Conservation (phyloP, 2,113 vertebrate genomes). For the Pyxicephalus adspersus region DNA sequence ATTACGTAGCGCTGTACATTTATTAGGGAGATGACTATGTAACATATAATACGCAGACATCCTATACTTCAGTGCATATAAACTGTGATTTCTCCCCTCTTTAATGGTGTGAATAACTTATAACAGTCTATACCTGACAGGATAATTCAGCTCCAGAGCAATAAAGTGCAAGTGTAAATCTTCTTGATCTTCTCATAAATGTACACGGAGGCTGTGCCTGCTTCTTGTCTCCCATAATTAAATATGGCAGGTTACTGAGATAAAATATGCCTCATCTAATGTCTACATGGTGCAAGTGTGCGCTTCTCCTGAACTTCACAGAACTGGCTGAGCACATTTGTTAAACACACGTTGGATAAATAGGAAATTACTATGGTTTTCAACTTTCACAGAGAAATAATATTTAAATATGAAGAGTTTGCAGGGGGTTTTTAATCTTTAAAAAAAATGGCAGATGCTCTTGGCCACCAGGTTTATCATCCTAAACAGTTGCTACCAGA, state of each 20-base stretch:
- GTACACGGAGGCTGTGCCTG: conserved; percentile 12
- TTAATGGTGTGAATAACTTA: conserved; percentile 19
- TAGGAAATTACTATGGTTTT: too few relatives aligned
- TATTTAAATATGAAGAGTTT: too few relatives aligned
- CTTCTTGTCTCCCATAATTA: conserved; percentile 7
- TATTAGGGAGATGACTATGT: background rate
- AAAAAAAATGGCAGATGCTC: too few relatives aligned
- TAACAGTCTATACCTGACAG: background rate
- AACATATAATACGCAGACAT: background rate
- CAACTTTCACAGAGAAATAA: too few relatives aligned
- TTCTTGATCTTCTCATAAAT: conserved; percentile 14
- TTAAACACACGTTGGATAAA: too few relatives aligned
- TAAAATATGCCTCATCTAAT: conserved; percentile 14
- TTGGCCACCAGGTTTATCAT: too few relatives aligned
- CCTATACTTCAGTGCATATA: background rate
- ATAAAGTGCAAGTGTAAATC: conserved; percentile 32
- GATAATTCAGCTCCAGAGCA: conserved; percentile 4
- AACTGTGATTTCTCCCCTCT: background rate
- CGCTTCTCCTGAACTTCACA: too few relatives aligned
- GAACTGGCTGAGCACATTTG: too few relatives aligned
- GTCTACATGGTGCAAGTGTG: too few relatives aligned
- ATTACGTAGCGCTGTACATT: too few relatives aligned
- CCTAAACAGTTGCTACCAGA: too few relatives aligned
- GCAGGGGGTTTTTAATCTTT: too few relatives aligned
- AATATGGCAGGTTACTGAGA: conserved; percentile 23